phyloP scores from a whole-genome alignment of 2,888 invertebrate species.

The Julus scanicus region DNA sequence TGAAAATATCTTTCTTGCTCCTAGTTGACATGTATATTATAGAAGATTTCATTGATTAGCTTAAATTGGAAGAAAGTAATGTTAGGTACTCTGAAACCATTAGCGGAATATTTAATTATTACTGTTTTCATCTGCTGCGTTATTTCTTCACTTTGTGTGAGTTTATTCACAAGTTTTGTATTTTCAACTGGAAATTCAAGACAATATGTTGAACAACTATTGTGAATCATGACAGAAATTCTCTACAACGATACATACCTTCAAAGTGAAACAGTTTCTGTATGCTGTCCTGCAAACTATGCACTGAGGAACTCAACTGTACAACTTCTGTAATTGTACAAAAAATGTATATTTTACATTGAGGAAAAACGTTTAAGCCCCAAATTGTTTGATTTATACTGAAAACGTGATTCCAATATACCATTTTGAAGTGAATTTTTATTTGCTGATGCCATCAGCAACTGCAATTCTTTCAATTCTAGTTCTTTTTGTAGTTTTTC shows the following conservation, averaged over 20 bases:
- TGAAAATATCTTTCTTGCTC: conserved; percentile 1
- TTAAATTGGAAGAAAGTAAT: not conserved
- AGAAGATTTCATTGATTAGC: not conserved
- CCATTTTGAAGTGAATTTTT: not conserved
- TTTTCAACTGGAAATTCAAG: not conserved
- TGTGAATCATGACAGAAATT: not conserved
- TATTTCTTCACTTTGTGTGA: not conserved
- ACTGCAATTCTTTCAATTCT: conserved; percentile 6
- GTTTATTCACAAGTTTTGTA: not conserved
- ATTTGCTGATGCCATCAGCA: conserved; percentile 2
- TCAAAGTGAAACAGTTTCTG: not conserved
- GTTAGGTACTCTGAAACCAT: not conserved
- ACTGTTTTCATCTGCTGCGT: not conserved
- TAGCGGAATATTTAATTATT: not conserved
- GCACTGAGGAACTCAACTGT: not conserved
- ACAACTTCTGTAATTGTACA: not conserved
- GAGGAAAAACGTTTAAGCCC: too few relatives aligned
- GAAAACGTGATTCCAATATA: not conserved
- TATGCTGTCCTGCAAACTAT: not conserved
- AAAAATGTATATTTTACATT: too few relatives aligned
- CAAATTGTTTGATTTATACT: too few relatives aligned
- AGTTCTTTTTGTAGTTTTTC: conserved; percentile 13
- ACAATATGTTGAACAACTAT: not conserved
- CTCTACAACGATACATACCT: not conserved
- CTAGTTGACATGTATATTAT: not conserved